Evolutionary conservation across 2,113 vertebrate species (phyloP).

Genomic region (Heteronetta atricapilla): DNA sequence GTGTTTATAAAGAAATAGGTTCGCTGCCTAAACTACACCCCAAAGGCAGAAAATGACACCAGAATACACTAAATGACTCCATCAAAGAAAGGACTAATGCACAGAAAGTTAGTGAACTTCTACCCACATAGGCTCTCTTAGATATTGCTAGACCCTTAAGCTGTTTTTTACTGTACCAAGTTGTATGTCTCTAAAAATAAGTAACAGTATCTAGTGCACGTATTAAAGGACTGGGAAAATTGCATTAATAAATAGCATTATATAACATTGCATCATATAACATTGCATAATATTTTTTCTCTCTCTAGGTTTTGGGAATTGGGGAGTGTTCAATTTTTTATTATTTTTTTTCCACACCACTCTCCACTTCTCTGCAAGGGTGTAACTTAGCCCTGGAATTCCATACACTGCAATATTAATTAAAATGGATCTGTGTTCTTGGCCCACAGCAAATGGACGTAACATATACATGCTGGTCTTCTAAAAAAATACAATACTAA

Average conservation of each 20-base stretch:
- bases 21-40: not conserved
- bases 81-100: not conserved
- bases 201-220: not conserved
- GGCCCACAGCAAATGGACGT: not conserved
- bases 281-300: not conserved
- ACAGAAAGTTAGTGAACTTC: not conserved
- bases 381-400: not conserved
- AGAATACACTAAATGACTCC: not conserved
- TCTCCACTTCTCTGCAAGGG: not conserved
- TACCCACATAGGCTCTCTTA: not conserved
- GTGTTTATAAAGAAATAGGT: not conserved
- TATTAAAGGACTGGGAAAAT: not conserved
- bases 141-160: not conserved
- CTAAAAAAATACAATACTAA: not conserved
- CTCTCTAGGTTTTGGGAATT: not conserved
- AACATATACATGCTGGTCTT: not conserved
- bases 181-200: not conserved
- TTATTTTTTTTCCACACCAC: not conserved
- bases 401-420: not conserved
- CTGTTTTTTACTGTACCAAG: not conserved
- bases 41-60: not conserved
- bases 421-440: not conserved
- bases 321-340: not conserved
- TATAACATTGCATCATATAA: not conserved
- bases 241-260: not conserved